Base-by-base conservation (phyloP, 2,797 vertebrate species). In the Epinephelus awoara region DNA sequence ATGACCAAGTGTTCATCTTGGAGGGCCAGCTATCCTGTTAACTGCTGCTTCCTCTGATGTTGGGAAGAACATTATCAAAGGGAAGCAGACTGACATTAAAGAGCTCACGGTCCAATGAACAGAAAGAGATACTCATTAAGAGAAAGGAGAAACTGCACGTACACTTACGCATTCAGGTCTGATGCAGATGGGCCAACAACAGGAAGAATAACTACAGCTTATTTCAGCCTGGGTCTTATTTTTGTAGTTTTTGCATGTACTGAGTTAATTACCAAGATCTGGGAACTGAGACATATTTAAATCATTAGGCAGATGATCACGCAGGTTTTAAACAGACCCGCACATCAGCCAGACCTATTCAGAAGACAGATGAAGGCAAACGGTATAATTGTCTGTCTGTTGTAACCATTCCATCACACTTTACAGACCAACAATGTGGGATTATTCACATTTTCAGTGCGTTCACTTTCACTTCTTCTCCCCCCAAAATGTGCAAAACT, bases 21-120 rank as follows among this genome's bases (percentile, higher is more conserved):
- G 42, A 72, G 66, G 72, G 77, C 34, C 57, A 18, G 62, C 68
- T 58, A 27, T 68, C 67, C 67, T 80, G 67, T 72, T 71, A 82
- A 82, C 69, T 51, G 77, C 62, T 63, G 52, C 71, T 61, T 73
- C 78, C 75, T 80, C 80, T 70, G 80, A 78, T 71, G 72, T 25
- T 1, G 40, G 51, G 80, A 67, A 82, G 77, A 70, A 65, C 58
- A 51, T 69, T 72, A 63, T 82, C 72, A 82, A 73, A 87, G 70
- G 49, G 54, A 79, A 57, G 67, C 63, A 42, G 51, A 54, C 18
- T n/a, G 62, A 67, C 54, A 68, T 67, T 40, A 66, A 73, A 66
- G 40, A 67, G 72, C 27, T 63, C 67, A 58, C n/a, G 38, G 50
- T 52, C 61, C 62, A 59, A 7, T 50, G 49, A 51, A 23, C 23